These are phyloP conservation scores for Anguilla megastoma DNA, from an alignment of 2,797 vertebrate species.

Conservation along the genomic window DNA sequence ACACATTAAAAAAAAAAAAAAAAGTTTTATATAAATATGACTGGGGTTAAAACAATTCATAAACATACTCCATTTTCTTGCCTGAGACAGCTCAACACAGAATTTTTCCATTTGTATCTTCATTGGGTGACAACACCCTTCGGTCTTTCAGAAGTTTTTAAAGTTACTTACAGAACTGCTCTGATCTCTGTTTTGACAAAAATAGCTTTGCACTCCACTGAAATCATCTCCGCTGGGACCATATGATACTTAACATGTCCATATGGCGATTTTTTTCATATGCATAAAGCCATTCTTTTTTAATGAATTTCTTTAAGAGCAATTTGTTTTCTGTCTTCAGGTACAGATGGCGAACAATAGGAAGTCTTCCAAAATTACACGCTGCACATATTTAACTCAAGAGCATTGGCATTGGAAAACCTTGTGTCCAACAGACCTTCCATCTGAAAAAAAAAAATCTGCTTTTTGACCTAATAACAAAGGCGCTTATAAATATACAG, in stretches of 20 bases:
- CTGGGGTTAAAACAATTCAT: background rate
- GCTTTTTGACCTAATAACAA: background rate
- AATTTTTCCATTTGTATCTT: background rate
- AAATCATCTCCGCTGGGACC: constrained; percentile 12
- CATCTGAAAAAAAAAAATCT: background rate
- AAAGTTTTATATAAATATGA: background rate
- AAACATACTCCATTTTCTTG: background rate
- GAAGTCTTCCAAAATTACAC: constrained; percentile 35
- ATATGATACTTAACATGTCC: constrained; percentile 13
- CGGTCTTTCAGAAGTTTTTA: background rate
- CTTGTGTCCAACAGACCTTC: background rate
- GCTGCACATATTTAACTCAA: constrained; percentile 30
- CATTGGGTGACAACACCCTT: background rate
- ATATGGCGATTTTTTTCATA: constrained; percentile 28
- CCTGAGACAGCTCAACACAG: background rate
- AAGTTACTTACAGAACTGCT: background rate
- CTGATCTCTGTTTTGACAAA: constrained; percentile 16
- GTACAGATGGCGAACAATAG: constrained; percentile 43
- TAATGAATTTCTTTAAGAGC: constrained; percentile 38
- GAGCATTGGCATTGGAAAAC: background rate
- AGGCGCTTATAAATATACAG: background rate
- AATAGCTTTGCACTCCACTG: constrained; percentile 13
- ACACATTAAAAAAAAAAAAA: background rate
- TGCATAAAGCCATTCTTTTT: constrained; percentile 21
- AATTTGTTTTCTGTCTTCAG: constrained; percentile 41